phyloP scores from a whole-genome alignment of 2,888 invertebrate species.

The Tillus elongatus region DNA sequence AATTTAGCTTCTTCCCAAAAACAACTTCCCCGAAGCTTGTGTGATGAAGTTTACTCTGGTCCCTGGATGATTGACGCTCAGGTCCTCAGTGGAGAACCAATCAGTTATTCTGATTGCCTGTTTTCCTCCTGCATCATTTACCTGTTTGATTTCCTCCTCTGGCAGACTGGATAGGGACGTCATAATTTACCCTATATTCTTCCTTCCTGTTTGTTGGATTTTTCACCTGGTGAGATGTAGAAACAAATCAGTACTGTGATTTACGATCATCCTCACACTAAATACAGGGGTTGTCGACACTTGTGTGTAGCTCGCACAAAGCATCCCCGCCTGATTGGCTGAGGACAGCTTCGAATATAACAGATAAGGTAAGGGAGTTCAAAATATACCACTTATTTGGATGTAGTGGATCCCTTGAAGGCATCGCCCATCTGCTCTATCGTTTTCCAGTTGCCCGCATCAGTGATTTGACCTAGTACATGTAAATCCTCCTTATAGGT shows the following conservation, averaged over 20 bases:
- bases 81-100: neutral
- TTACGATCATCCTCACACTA: too few relatives aligned
- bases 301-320: neutral
- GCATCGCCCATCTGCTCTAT: conserved; percentile 9
- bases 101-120: neutral
- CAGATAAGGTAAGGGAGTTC: neutral
- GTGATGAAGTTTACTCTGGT: neutral
- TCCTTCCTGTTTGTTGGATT: too few relatives aligned
- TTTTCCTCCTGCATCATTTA: neutral
- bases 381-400: neutral
- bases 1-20: conserved; percentile 3
- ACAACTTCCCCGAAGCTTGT: neutral
- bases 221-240: neutral
- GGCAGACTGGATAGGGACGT: too few relatives aligned
- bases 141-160: neutral
- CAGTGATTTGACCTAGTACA: conserved; percentile 12
- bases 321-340: neutral
- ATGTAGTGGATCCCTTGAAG: neutral
- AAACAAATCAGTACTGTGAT: too few relatives aligned
- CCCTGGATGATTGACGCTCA: neutral
- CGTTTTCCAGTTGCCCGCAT: conserved; percentile 9
- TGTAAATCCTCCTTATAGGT: conserved; percentile 17
- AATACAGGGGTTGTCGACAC: neutral
- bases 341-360: conserved; percentile 2
- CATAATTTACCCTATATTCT: too few relatives aligned